A percentile compares a stretch with the other conserved stretches of the same genome.
Evolutionary conservation across 2,888 invertebrate genomes (phyloP).

Genomic region (Rotaria socialis): DNA sequence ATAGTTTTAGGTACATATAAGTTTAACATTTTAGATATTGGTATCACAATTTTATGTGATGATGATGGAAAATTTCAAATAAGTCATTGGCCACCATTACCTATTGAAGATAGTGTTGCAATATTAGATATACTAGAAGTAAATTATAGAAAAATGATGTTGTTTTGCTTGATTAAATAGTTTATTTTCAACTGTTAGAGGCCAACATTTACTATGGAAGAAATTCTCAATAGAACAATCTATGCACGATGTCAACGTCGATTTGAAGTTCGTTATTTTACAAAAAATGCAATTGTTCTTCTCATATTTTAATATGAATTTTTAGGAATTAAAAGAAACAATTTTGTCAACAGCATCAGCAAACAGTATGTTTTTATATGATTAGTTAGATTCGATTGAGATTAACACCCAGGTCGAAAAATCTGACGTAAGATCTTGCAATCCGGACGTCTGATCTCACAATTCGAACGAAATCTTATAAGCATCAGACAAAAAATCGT

Average conservation of each 20-base stretch:
- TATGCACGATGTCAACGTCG: conserved; percentile 34
- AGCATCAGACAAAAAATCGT: no score
- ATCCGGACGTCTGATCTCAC: no score
- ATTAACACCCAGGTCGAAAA: no score
- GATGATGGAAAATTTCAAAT: conserved; percentile 35
- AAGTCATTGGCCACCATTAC: conserved; percentile 27
- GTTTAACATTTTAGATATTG: not conserved
- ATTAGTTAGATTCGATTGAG: no score
- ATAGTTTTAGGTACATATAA: not conserved
- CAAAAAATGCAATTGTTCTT: no score
- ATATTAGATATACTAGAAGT: conserved; percentile 14
- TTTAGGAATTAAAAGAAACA: conserved; percentile 28
- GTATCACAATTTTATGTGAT: conserved; percentile 35
- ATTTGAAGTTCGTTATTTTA: conserved; percentile 11
- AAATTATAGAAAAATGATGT: not conserved
- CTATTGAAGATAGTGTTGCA: conserved; percentile 14
- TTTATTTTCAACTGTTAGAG: not conserved
- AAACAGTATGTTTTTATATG: not conserved
- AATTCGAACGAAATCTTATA: no score
- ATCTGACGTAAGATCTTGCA: no score
- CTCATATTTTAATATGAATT: not conserved
- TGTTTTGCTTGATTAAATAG: no score
- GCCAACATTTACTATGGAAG: conserved; percentile 2
- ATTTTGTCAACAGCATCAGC: not conserved
- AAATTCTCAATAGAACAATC: conserved; percentile 14